phyloP scores from a whole-genome alignment of 2,113 vertebrate species.

The Ranitomeya imitator region DNA sequence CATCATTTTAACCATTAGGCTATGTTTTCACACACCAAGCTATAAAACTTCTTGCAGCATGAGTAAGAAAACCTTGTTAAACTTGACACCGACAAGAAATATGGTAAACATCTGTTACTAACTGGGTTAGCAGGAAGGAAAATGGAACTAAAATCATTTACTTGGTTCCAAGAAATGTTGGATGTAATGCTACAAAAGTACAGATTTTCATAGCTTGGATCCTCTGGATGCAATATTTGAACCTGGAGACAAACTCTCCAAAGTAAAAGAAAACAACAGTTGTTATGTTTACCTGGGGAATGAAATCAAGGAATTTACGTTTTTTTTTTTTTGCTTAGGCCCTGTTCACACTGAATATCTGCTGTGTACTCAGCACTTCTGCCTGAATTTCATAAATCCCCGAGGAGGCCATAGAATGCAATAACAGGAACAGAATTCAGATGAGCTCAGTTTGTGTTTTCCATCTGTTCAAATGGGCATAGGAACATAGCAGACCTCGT shows the following conservation, averaged over 20 bases:
- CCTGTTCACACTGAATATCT: too few relatives aligned
- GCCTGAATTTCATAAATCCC: too few relatives aligned
- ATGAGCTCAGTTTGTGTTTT: too few relatives aligned
- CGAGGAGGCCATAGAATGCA: too few relatives aligned
- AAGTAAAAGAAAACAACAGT: slow-evolving; percentile 7
- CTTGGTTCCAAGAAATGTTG: slow-evolving; percentile 40
- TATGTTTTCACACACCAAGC: background rate
- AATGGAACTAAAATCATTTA: slow-evolving; percentile 40
- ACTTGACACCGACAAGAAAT: slow-evolving; percentile 39
- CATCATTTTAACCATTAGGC: background rate
- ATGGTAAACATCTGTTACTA: slow-evolving; percentile 53
- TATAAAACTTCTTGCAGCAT: background rate
- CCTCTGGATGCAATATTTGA: slow-evolving; percentile 7
- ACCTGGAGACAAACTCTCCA: slow-evolving; percentile 12
- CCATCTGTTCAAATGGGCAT: too few relatives aligned
- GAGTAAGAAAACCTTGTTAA: slow-evolving; percentile 20
- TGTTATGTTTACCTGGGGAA: slow-evolving; percentile 11
- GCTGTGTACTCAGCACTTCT: too few relatives aligned
- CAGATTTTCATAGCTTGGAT: slow-evolving; percentile 35
- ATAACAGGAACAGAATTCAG: too few relatives aligned
- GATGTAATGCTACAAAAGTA: slow-evolving; percentile 26
- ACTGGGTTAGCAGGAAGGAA: slow-evolving; percentile 43
- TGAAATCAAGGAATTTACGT: background rate
- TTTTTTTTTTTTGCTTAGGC: background rate
- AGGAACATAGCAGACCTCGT: too few relatives aligned